phyloP scores from a whole-genome alignment of 2,797 vertebrate genomes.

The Balearica regulorum region DNA sequence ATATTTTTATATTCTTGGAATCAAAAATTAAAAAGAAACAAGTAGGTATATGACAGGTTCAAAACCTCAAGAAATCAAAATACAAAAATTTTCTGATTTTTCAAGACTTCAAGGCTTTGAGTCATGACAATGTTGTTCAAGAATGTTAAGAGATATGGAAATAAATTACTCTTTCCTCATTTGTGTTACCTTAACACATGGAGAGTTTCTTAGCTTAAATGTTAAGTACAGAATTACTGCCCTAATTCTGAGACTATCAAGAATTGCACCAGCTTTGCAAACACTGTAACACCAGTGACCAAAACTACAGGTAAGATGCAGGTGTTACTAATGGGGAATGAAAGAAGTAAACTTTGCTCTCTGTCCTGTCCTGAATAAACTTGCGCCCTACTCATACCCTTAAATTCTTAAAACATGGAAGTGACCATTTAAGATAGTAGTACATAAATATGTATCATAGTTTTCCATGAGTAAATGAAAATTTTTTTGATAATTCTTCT shows the following conservation, averaged over 20 bases:
- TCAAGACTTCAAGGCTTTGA: background rate
- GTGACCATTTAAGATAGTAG: background rate
- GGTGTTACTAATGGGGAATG: background rate
- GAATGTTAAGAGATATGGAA: background rate
- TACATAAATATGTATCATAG: background rate
- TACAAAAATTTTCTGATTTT: background rate
- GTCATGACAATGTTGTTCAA: background rate
- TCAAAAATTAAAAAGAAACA: background rate
- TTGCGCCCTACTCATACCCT: background rate
- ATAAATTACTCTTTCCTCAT: background rate
- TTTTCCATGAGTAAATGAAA: background rate
- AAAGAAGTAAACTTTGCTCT: background rate
- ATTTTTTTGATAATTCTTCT: background rate
- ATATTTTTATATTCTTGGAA: background rate
- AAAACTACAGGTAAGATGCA: background rate
- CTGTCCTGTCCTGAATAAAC: background rate
- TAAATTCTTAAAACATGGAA: background rate
- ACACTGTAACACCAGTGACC: background rate
- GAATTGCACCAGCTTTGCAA: background rate
- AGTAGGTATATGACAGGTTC: background rate
- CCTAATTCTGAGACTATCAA: background rate
- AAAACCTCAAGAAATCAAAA: background rate
- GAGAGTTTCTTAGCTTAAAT: background rate
- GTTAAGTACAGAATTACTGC: background rate
- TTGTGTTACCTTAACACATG: background rate